Conservation (phyloP, 2,888 invertebrate species). For the Protonemura montana region DNA sequence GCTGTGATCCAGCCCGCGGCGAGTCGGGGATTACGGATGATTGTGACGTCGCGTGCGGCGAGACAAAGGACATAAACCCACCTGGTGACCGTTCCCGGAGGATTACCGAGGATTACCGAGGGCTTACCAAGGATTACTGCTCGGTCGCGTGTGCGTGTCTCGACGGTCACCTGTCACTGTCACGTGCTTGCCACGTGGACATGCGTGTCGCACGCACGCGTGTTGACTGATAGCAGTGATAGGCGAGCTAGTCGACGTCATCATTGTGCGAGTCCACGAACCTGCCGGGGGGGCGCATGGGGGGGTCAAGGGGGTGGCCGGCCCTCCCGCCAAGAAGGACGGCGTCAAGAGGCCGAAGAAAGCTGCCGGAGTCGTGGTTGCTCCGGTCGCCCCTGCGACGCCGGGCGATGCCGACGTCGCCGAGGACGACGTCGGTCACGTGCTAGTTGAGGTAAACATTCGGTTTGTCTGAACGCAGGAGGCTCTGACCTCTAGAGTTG, state of each 20-base stretch:
- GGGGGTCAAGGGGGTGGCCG: slow-evolving; percentile 68
- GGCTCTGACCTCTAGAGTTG: not conserved
- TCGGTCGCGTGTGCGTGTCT: not conserved
- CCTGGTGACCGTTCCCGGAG: not conserved
- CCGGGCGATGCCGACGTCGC: slow-evolving; percentile 7
- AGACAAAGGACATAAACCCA: not conserved
- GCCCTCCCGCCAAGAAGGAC: slow-evolving; percentile 61
- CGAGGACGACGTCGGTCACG: not conserved
- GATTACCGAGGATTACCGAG: not conserved
- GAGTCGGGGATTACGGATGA: not conserved
- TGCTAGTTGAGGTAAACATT: not conserved
- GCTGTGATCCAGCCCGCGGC: not conserved
- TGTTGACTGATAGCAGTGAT: not conserved
- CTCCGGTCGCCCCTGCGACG: not conserved
- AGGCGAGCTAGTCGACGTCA: not conserved
- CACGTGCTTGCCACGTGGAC: not conserved
- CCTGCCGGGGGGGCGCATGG: slow-evolving; percentile 67
- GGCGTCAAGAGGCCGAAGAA: slow-evolving; percentile 38
- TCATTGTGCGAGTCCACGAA: slow-evolving; percentile 73
- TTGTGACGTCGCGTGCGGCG: not conserved
- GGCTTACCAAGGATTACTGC: not conserved
- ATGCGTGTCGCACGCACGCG: too few species aligned
- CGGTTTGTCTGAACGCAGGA: not conserved
- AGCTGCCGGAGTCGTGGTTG: not conserved
- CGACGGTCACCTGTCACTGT: not conserved